phyloP scores from a whole-genome alignment of 2,113 vertebrate species.

The Mesitornis unicolor region DNA sequence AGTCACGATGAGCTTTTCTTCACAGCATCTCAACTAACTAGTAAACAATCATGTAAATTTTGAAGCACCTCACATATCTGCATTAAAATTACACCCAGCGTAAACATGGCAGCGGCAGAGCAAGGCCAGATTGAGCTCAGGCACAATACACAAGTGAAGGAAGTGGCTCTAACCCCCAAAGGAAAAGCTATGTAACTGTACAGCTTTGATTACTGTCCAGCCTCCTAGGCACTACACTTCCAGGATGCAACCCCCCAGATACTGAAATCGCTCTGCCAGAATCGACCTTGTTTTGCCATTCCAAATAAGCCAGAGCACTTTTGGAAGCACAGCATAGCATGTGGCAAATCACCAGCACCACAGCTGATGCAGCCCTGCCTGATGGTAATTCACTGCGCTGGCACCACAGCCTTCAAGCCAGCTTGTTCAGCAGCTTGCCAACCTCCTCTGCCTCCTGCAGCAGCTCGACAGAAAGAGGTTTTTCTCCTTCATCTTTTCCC shows the following conservation, averaged over 20 bases:
- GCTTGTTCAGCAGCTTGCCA: background rate
- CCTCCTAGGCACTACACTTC: background rate
- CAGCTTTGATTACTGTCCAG: background rate
- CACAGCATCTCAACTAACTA: background rate
- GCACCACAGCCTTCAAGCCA: background rate
- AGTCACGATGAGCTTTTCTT: background rate
- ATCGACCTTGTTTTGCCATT: background rate
- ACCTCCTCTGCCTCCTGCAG: background rate
- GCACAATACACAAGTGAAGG: background rate
- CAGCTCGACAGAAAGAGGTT: background rate
- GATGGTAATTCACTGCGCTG: background rate
- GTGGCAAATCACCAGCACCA: background rate
- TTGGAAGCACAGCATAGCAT: background rate
- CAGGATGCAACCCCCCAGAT: rapidly evolving
- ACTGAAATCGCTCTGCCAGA: background rate
- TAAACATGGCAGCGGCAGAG: background rate
- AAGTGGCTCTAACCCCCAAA: background rate
- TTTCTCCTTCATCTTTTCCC: background rate
- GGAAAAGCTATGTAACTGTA: background rate
- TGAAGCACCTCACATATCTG: background rate
- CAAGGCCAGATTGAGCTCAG: background rate
- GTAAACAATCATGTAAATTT: background rate
- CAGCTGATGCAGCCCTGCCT: background rate
- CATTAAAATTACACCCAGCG: background rate
- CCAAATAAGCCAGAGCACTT: rapidly evolving